Percentiles rank a stretch among this genome's conserved stretches.
These are phyloP conservation scores for Trilocha varians DNA, from an alignment of 2,888 invertebrate species.

Conservation along the genomic window DNA sequence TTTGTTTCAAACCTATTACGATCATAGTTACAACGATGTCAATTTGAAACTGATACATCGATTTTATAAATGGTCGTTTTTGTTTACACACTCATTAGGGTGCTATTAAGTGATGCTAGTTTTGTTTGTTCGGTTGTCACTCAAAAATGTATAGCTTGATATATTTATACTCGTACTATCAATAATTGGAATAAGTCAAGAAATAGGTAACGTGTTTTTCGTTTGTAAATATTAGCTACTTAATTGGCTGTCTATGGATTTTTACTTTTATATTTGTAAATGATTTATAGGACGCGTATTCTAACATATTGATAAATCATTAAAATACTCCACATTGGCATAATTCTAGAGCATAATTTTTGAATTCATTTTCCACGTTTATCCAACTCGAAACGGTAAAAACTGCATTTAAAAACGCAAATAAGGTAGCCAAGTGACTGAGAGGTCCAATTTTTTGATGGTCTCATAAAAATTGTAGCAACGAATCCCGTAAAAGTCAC, in stretches of 20 bases:
- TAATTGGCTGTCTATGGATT: too few relatives aligned
- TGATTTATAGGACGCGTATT: too few relatives aligned
- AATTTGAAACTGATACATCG: constrained; percentile 27
- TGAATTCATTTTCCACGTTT: too few relatives aligned
- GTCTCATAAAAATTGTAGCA: constrained; percentile 53
- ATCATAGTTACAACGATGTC: constrained; percentile 14
- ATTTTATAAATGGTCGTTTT: neutral
- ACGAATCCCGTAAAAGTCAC: constrained; percentile 63
- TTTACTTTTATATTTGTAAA: too few relatives aligned
- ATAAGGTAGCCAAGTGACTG: neutral
- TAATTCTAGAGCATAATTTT: too few relatives aligned
- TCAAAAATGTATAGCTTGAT: neutral
- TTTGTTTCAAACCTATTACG: neutral
- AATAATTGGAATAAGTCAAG: neutral
- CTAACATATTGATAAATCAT: too few relatives aligned
- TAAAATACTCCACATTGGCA: too few relatives aligned
- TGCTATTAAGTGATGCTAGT: constrained; percentile 10
- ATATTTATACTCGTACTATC: neutral
- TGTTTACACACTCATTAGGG: neutral
- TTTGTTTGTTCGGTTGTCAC: neutral
- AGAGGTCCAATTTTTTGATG: constrained; percentile 35
- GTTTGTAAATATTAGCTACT: too few relatives aligned
- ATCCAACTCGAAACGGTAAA: neutral
- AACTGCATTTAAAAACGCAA: neutral
- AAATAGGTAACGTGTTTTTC: neutral